Conservation (phyloP, 1,140 invertebrate species). For the Eulimnadia texana region DNA sequence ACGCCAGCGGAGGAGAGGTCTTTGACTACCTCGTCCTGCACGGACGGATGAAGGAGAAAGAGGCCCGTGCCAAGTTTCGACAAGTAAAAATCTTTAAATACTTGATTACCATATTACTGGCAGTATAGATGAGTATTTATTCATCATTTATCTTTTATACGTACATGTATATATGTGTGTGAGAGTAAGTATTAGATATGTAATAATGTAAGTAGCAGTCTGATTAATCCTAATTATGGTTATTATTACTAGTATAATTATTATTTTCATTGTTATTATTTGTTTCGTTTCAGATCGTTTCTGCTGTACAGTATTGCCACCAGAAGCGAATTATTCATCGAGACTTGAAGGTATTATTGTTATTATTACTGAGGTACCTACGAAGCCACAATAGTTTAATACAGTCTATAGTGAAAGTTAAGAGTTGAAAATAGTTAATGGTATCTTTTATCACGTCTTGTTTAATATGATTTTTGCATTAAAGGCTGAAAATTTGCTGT, state of each 20-base stretch:
- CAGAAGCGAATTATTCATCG: constrained; percentile 99
- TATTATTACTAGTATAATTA: not conserved
- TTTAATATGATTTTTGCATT: constrained; percentile 36
- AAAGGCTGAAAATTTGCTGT: constrained; percentile 93
- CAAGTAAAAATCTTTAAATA: no score
- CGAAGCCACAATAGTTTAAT: no score
- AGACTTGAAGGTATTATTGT: constrained; percentile 52
- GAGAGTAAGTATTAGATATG: no score
- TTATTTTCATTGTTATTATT: constrained; percentile 21
- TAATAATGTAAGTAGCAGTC: constrained; percentile 5
- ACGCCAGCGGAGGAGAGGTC: constrained; percentile 96
- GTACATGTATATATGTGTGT: no score
- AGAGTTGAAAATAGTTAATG: no score
- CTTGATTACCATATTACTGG: no score
- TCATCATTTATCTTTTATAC: no score
- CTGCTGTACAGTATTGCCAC: constrained; percentile 99
- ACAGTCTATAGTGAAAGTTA: no score
- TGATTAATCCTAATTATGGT: not conserved
- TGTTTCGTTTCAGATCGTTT: constrained; percentile 88
- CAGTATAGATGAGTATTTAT: no score
- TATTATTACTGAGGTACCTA: not conserved
- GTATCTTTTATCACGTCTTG: no score
- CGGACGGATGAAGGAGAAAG: constrained; percentile 99
- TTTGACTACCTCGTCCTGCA: constrained; percentile 99
- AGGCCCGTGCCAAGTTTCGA: constrained; percentile 98